Evolutionary conservation across 2,113 vertebrate species (phyloP), one percentile per base, ranked within the genome.

Genomic region (Phodopus roborovskii): DNA sequence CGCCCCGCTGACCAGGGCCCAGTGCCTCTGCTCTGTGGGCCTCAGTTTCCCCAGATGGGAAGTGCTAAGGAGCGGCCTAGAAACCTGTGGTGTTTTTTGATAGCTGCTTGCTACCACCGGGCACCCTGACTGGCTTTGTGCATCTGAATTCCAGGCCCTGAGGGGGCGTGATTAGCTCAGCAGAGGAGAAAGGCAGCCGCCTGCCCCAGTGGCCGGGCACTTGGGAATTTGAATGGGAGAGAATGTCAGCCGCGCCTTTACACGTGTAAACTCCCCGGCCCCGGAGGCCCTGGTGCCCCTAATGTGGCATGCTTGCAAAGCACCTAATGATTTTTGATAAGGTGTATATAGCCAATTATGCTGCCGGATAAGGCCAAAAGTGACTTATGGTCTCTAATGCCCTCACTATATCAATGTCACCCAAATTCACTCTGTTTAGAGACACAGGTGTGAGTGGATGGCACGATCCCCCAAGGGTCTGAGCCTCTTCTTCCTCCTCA

Each of bases 311-410:
- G 95, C 95, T 97, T 98, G 98, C 98, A 98, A 98, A 39, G 96
- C 86, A 77, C 97, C 97, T 98, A 98, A 98, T 98, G 98, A 97
- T 94, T 97, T 98, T 98, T 97, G 98, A 98, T 98, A 98, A 98
- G 98, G 98, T 94, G 95, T 97, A 96, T 98, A 96, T 91, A 98
- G 98, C 98, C 97, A 98, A 98, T 98, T 95, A 98, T 94, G 87
- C 98, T 96, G 97, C 96, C 90, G 98, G 97, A 95, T 93, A 98
- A 98, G 97, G 93, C 84, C 95, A 92, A 95, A 98, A 93, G 98
- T 99, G 99, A 99, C 98, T 98, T 98, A 99, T 98, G 98, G 78
- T 97, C 98, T 97, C 96, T 99, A 99, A 98, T 99, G 98, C 97
- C 95, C 96, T 95, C 98, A 98, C 98, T 99, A 97, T 96, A 99